Base-by-base conservation (phyloP, 1,140 invertebrate species). In the Anagrus nilaparvatae region DNA sequence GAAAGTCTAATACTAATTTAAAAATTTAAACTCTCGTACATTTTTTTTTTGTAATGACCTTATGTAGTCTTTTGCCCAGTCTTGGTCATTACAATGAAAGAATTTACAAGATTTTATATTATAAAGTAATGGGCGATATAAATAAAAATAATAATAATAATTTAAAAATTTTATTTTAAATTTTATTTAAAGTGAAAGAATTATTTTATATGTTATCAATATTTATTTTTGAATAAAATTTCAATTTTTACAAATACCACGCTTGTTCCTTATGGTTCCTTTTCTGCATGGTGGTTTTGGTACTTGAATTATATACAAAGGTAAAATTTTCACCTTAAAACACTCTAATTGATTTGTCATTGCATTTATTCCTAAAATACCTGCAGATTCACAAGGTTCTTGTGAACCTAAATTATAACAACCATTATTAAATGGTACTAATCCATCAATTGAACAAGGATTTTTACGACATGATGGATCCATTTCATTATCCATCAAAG, bases 381-480 rank as follows among this genome's bases (percentile, higher is more conserved):
- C 43, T 10, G 43, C 24, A 0, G 39, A 17, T 2, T 39, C 51
- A 52, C 73, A 79, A 8, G 68, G 65, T 13, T 35, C 59, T 32
- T 18, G 54, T 4, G 57, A 52, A 14, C 65, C 65, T 3, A 81
- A 51, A 28, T 46, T 19, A 40, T 72, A 67, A 46, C 78, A 82
- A 8, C 48, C 54, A 1, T 56, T 60, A 10, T 71, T 63, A 33
- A 67, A 76, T 12, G 46, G 35, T 0, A 79, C 76, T 10, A 56
- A 44, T 0, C 64, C 64, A 40, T 74, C 69, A 1, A 47, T 41
- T 5, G 17, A 9, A 48, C 80, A 84, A 0, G 71, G 70, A 65
- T 82, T 82, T 5, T 41, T 44, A 3, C 59, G 59, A 50, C 81
- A 84, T 35, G 65, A 61, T 0, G 80, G 77, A 18, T 73, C 61